Conservation (phyloP, 2,888 invertebrate species). For the Agonum fuliginosum region DNA sequence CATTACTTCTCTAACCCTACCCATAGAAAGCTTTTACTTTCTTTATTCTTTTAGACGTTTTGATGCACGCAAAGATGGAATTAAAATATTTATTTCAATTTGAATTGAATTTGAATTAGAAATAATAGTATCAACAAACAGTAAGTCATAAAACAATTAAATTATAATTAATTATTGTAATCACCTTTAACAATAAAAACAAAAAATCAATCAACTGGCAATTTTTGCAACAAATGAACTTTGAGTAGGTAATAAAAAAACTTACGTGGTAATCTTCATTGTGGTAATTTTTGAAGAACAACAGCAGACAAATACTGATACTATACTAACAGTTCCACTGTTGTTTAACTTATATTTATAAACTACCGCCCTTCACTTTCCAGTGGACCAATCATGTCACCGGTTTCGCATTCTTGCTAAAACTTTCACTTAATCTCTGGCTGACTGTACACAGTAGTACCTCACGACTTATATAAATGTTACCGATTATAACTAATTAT, state of each 20-base stretch:
- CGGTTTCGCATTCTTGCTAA: slow-evolving; percentile 36
- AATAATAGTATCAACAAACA: not conserved
- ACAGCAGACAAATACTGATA: slow-evolving; percentile 51
- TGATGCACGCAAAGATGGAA: slow-evolving; percentile 16
- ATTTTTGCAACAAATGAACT: not conserved
- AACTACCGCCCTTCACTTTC: slow-evolving; percentile 72
- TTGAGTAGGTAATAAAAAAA: slow-evolving; percentile 15
- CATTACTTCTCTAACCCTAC: slow-evolving; percentile 38
- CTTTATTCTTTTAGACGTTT: slow-evolving; percentile 52
- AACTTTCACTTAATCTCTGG: slow-evolving; percentile 52
- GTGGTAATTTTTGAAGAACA: slow-evolving; percentile 51
- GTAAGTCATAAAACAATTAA: slow-evolving; percentile 19
- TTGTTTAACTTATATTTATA: slow-evolving; percentile 70
- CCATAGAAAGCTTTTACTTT: slow-evolving; percentile 56
- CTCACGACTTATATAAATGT: slow-evolving; percentile 59
- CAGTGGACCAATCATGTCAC: slow-evolving; percentile 66
- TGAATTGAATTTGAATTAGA: not conserved
- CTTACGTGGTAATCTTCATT: slow-evolving; percentile 55
- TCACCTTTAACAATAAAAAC: slow-evolving; percentile 27
- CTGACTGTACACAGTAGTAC: slow-evolving; percentile 53
- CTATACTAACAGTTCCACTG: slow-evolving; percentile 40
- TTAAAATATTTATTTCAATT: not conserved
- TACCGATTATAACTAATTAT: slow-evolving; percentile 57
- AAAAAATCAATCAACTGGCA: not conserved
- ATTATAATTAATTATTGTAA: slow-evolving; percentile 14